These are phyloP conservation scores for Muschampia plurimacula DNA, from an alignment of 2,888 invertebrate species.

Conservation along the genomic window DNA sequence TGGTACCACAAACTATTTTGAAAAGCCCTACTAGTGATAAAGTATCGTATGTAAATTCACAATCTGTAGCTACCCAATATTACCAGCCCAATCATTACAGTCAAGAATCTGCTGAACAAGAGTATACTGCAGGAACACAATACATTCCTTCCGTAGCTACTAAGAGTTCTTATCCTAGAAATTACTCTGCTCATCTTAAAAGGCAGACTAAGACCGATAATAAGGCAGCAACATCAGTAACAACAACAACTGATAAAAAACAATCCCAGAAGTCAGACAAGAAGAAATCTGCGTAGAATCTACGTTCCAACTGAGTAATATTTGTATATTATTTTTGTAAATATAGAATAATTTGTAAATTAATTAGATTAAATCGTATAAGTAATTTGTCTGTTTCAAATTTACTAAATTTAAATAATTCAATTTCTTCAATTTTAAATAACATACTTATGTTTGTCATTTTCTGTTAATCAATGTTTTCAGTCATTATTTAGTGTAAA, in stretches of 20 bases:
- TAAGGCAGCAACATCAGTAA: conserved; percentile 54
- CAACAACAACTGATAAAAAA: conserved; percentile 52
- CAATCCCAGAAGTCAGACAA: conserved; percentile 49
- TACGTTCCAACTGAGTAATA: neutral
- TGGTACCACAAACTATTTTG: conserved; percentile 77
- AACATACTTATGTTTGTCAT: too few relatives aligned
- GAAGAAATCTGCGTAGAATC: conserved; percentile 56
- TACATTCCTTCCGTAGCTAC: conserved; percentile 59
- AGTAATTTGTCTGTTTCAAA: neutral
- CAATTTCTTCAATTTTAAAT: too few relatives aligned
- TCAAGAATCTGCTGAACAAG: conserved; percentile 65
- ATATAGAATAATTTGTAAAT: conserved; percentile 33
- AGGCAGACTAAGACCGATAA: conserved; percentile 66
- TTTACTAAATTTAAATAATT: neutral
- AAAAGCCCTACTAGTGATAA: conserved; percentile 66
- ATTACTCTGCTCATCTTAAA: conserved; percentile 75
- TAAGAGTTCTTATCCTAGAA: conserved; percentile 68
- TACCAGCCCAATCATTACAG: conserved; percentile 52
- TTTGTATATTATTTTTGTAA: conserved; percentile 33
- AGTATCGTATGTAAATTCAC: conserved; percentile 75
- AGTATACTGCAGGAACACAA: conserved; percentile 63
- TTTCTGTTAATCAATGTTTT: neutral
- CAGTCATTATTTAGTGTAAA: neutral
- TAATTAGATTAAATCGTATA: neutral
- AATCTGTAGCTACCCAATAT: conserved; percentile 63